Base-by-base conservation (phyloP, 2,113 vertebrate species). In the Otus sunia region DNA sequence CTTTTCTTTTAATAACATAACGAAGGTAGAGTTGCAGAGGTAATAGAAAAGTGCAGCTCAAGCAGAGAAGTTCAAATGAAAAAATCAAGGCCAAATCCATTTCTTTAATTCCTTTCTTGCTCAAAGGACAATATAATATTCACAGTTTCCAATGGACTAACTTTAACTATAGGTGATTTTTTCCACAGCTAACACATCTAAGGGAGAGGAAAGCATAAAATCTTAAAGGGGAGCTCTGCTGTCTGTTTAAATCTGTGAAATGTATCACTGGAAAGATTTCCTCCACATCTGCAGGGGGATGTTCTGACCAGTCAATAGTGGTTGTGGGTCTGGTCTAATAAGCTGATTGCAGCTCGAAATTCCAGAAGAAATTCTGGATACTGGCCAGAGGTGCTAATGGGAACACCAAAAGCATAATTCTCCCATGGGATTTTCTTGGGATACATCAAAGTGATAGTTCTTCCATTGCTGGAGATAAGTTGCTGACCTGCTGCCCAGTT, bases 41-140 rank as follows among this genome's bases (percentile, higher is more conserved):
- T 96, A 97, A 96, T 92, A 96, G 96, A 73, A 96, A 97, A 97
- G 85, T 88, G 96, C 90, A 92, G 86, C 93, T 97, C 93, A 93
- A 97, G 97, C 96, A 96, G 95, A 87, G 94, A 97, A 96, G 96
- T 98, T 97, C 95, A 93, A 95, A 97, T 97, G 96, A 97, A 97
- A 96, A 95, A 96, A 94, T 63, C 86, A 96, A 97, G 96, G 94
- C 96, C 91, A 96, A 96, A 96, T 90, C 91, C 80, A 92, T 96
- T 89, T 77, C 87, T 96, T 95, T 95, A 96, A 97, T 97, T 95
- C 94, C 83, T 86, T 88, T 92, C 94, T 82, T 55, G 67, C 68
- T 90, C 92, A 92, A 75, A 94, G 85, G 77, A 92, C 94, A 90
- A 94, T 96, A 91, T 92, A 91, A 96, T 94, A 96, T 94, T 91